Base-by-base conservation (phyloP, 2,797 vertebrate species). In the Pseudopleuronectes americanus region DNA sequence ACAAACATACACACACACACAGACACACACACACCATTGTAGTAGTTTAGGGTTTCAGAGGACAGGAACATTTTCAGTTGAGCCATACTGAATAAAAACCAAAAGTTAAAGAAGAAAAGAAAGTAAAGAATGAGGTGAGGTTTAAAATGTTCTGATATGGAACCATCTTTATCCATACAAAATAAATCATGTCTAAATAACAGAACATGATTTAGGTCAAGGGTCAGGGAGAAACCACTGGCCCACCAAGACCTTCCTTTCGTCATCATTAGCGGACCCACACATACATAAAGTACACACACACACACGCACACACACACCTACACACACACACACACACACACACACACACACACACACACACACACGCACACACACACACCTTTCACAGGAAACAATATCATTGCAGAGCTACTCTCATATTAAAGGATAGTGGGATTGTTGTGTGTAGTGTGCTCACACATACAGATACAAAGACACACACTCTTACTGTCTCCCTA, bases 371-470 rank as follows among this genome's bases (percentile, higher is more conserved):
- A 51, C 16, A 59, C 61, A 59, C 45, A 66, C 8, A 41, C 13
- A 41, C 38, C 24, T 71, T 81, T 76, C 38, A 70, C 54, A 65
- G 76, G 31, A 83, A 81, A 83, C 74, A 77, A 71, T 68, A 84
- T 76, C 59, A 80, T 75, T 77, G 71, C 59, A 67, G 26, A 91
- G 94, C 93, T 69, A 36, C 74, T 80, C 36, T 71, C 60, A 77
- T 24, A 86, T 80, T 77, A 86, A 81, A 58, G 69, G 48, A 80
- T 60, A 56, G 74, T 69, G 48, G 58, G 71, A 82, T 72, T 79
- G 87, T 85, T 86, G 59, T 68, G 65, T 76, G 68, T 77, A 83
- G 94, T 93, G 96, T 96, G 96, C 43, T 57, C 48, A n/a, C n/a
- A n/a, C n/a, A n/a, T n/a, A n/a, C n/a, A n/a, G 51, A 21, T 17